phyloP scores from a whole-genome alignment of 1,140 invertebrate genomes.

The Cylas formicarius region DNA sequence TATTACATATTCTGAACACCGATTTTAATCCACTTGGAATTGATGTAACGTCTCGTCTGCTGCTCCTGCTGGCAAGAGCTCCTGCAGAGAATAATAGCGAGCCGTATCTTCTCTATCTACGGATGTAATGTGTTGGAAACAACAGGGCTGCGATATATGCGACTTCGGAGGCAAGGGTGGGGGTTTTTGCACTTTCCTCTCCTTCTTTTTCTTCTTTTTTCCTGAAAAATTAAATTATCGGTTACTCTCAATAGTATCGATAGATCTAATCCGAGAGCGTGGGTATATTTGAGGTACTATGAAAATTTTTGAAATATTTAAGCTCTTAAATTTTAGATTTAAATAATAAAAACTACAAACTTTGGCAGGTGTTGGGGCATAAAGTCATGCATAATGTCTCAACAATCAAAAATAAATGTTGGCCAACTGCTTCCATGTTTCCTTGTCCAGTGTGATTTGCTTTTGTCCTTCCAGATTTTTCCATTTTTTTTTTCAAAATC shows the following conservation, averaged over 20 bases:
- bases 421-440: too few relatives aligned
- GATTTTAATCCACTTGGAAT: too few relatives aligned
- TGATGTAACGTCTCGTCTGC: too few relatives aligned
- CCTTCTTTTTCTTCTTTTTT: constrained; percentile 52
- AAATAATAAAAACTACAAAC: not conserved
- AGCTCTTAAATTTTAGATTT: not conserved
- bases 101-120: constrained; percentile 62
- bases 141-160: constrained; percentile 80
- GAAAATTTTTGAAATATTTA: not conserved
- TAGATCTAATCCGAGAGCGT: not conserved
- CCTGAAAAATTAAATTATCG: constrained; percentile 19
- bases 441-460: too few relatives aligned
- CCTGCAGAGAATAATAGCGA: constrained; percentile 62
- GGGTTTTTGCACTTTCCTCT: constrained; percentile 46
- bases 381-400: too few relatives aligned
- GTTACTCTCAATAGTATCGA: not conserved
- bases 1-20: too few relatives aligned
- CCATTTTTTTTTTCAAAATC: too few relatives aligned
- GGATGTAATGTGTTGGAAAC: constrained; percentile 79
- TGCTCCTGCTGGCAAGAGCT: constrained; percentile 37
- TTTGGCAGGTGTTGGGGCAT: not conserved
- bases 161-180: constrained; percentile 63
- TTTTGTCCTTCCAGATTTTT: too few relatives aligned
- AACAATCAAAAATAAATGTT: too few relatives aligned
- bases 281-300: not conserved